Evolutionary conservation across 2,888 invertebrate species (phyloP).

Genomic region (Polia nebulosa): DNA sequence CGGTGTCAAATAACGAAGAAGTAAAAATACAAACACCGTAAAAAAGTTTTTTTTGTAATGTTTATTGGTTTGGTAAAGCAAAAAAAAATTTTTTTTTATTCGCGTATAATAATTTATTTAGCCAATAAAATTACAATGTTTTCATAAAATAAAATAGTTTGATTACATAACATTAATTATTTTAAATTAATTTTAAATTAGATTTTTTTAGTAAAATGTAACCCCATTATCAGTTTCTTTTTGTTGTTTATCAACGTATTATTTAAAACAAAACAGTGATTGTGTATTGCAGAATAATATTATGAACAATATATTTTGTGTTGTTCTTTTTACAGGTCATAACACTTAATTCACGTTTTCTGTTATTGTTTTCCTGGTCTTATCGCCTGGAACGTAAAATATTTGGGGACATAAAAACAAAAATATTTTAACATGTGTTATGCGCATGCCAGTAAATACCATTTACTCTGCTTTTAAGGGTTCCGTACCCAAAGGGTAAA

Average conservation of each 20-base stretch:
- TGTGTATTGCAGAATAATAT: slow-evolving; percentile 19
- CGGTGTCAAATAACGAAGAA: no score
- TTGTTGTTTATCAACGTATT: background rate
- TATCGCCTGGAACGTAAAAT: slow-evolving; percentile 13
- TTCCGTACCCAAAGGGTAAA: no score
- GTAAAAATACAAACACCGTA: no score
- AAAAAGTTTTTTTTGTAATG: no score
- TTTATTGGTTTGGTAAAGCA: no score
- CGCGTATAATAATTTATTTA: no score
- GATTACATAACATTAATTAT: no score
- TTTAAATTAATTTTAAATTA: no score
- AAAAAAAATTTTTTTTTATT: no score
- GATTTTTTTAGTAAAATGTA: no score
- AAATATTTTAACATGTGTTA: slow-evolving; percentile 23
- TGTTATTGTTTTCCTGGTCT: slow-evolving; percentile 20
- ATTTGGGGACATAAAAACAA: slow-evolving; percentile 4
- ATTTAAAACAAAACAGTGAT: background rate
- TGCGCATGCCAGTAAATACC: background rate
- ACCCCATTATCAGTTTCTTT: background rate
- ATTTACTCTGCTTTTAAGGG: background rate
- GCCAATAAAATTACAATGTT: no score
- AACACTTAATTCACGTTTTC: background rate
- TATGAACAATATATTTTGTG: slow-evolving; percentile 20
- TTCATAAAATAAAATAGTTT: no score
- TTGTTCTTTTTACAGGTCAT: slow-evolving; percentile 1